These are phyloP conservation scores for Chondrosia reniformis DNA, from an alignment of 37 sponge, comb jelly and placozoan species.

Conservation along the genomic window DNA sequence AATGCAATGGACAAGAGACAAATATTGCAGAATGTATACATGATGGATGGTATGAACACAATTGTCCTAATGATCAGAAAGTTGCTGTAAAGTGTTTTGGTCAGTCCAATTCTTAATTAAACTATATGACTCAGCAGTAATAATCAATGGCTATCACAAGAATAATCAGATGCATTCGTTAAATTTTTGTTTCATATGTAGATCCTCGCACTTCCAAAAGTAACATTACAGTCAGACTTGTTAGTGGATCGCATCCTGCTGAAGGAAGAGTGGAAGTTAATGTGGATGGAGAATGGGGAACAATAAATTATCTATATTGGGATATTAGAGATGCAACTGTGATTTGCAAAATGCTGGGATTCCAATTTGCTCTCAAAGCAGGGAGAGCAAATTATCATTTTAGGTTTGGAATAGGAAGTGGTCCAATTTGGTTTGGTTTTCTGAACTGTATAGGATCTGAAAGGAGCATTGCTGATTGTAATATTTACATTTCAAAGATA, in stretches of 20 bases:
- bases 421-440: not conserved
- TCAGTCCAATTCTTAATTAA: no score
- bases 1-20: no score
- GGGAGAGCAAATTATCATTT: not conserved
- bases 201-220: not conserved
- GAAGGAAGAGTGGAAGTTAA: not conserved
- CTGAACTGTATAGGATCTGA: not conserved
- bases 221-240: not conserved
- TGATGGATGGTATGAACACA: no score
- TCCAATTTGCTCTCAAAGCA: not conserved
- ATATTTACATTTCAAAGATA: not conserved
- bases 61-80: no score
- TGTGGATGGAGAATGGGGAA: not conserved
- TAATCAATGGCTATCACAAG: no score
- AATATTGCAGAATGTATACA: no score
- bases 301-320: not conserved
- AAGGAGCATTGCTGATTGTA: not conserved
- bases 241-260: not conserved
- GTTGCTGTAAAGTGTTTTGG: no score
- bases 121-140: no score
- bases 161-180: no score
- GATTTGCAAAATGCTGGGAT: not conserved
- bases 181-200: no score
- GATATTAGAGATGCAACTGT: not conserved
- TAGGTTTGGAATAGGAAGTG: slow-evolving; percentile 1